Percentiles rank a stretch among this genome's conserved stretches.
phyloP scores from a whole-genome alignment of 2,888 invertebrate genomes.

The Agapetus fuscipes region DNA sequence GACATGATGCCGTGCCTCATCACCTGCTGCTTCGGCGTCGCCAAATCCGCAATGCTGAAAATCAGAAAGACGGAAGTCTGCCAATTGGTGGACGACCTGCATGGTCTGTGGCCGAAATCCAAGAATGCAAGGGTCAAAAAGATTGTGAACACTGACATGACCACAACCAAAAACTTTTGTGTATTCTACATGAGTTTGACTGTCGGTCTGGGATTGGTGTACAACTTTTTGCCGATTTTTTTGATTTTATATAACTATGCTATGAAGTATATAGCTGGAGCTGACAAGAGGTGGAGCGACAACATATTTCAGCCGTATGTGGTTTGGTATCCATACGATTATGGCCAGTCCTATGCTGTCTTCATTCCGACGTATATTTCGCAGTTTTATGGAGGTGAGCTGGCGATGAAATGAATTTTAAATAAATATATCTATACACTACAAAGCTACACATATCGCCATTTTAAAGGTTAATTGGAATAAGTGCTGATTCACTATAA shows the following conservation, averaged over 20 bases:
- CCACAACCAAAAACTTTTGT: constrained; percentile 1
- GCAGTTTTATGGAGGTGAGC: constrained; percentile 17
- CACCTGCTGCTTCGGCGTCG: background rate
- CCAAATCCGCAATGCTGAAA: constrained; percentile 1
- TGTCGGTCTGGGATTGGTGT: constrained; percentile 3
- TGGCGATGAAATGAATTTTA: too few species aligned
- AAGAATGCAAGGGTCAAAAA: background rate
- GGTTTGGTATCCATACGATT: constrained; percentile 17
- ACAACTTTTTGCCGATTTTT: constrained; percentile 17
- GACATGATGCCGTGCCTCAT: constrained; percentile 7
- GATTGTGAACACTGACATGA: constrained; percentile 5
- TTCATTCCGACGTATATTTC: constrained; percentile 11
- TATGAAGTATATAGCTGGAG: background rate
- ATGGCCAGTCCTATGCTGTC: constrained; percentile 1
- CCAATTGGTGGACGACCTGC: background rate
- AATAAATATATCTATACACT: too few species aligned
- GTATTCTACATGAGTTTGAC: constrained; percentile 2
- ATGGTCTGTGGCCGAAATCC: constrained; percentile 3
- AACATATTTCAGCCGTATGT: constrained; percentile 11
- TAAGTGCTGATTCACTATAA: too few species aligned
- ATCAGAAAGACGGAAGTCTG: background rate
- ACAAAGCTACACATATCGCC: too few species aligned
- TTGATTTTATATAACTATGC: constrained; percentile 10
- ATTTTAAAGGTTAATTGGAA: too few species aligned
- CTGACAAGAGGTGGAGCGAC: background rate